phyloP scores from a whole-genome alignment of 37 sponge, comb jelly and placozoan species.

The Halichondria panicea region DNA sequence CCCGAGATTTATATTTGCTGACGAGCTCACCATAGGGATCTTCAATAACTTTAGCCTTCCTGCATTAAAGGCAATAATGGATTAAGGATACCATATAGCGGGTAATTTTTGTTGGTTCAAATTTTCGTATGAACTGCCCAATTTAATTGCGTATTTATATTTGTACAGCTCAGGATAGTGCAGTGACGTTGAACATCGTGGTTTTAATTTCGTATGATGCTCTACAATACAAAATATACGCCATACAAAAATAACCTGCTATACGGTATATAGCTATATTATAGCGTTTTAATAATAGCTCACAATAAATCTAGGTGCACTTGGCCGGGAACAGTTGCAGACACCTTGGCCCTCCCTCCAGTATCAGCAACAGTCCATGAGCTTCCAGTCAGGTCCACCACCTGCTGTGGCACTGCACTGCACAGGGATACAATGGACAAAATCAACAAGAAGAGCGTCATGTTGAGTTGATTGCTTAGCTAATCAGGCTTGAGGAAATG shows the following conservation, averaged over 20 bases:
- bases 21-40: slow-evolving; percentile 81
- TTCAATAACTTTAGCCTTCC: slow-evolving; percentile 55
- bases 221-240: too few relatives aligned
- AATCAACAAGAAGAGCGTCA: background rate
- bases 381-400: slow-evolving; percentile 43
- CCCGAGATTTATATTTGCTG: background rate
- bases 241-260: too few relatives aligned
- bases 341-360: slow-evolving; percentile 25
- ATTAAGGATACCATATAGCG: too few relatives aligned
- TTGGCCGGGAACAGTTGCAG: slow-evolving; percentile 80
- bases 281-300: background rate
- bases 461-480: too few relatives aligned
- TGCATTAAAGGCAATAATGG: slow-evolving; percentile 9
- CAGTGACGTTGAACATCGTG: background rate
- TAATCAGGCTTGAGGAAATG: too few relatives aligned
- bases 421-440: background rate
- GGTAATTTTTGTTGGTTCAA: too few relatives aligned
- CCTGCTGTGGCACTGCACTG: slow-evolving; percentile 5
- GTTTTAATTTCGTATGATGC: too few relatives aligned
- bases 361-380: slow-evolving; percentile 46
- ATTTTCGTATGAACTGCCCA: too few relatives aligned
- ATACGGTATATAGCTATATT: too few relatives aligned
- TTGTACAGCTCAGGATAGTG: background rate
- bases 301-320: slow-evolving; percentile 80
- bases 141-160: too few relatives aligned